Evolutionary conservation across 2,113 vertebrate species (phyloP).

Genomic region (Aspidoscelis tigris): DNA sequence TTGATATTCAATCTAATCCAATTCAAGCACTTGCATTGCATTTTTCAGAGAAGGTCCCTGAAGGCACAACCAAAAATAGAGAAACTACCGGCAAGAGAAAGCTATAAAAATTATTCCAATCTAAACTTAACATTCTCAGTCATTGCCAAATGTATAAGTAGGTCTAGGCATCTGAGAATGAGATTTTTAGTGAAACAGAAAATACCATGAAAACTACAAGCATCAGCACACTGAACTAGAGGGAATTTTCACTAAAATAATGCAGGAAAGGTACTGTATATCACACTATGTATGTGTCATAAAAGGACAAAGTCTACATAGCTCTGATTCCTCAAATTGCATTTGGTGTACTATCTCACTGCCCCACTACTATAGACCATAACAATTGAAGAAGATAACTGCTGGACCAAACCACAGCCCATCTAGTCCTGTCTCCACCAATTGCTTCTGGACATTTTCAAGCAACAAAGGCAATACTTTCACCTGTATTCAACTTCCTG

Average conservation of each 20-base stretch:
- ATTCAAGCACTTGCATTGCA: constrained; percentile 13
- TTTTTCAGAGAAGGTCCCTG: neutral
- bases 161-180: neutral
- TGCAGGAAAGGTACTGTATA: too few relatives aligned
- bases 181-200: neutral
- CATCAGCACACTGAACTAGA: neutral
- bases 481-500: too few relatives aligned
- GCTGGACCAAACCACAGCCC: too few relatives aligned
- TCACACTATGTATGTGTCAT: too few relatives aligned
- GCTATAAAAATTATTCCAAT: constrained; percentile 10
- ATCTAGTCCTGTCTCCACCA: too few relatives aligned
- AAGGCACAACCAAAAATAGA: constrained; percentile 12
- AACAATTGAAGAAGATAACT: too few relatives aligned
- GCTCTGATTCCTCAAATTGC: too few relatives aligned
- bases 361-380: too few relatives aligned
- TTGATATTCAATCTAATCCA: constrained; percentile 12
- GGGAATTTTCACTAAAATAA: neutral
- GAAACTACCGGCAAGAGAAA: neutral
- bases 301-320: too few relatives aligned
- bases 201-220: neutral
- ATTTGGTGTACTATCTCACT: too few relatives aligned
- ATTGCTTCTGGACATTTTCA: too few relatives aligned
- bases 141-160: neutral
- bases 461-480: too few relatives aligned
- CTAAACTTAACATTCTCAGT: neutral